Evolutionary conservation across 1,140 invertebrate genomes (phyloP).

Genomic region (Drosophila seguyi): DNA sequence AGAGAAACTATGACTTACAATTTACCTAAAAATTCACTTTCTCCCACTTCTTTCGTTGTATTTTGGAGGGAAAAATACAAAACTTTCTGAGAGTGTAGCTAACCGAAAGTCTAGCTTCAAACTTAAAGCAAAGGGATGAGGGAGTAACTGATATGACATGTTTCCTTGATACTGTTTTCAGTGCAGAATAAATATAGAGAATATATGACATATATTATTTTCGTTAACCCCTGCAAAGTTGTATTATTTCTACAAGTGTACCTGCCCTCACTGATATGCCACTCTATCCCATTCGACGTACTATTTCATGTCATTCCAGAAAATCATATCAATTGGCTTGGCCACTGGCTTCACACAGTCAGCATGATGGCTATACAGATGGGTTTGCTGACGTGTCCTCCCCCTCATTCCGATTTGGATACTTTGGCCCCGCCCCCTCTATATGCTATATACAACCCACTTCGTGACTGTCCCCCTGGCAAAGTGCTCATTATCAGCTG

Average conservation of each 20-base stretch:
- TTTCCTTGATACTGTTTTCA: too few species aligned
- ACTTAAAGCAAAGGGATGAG: too few species aligned
- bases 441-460: constrained; percentile 4
- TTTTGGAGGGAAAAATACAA: background rate
- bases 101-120: background rate
- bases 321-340: constrained; percentile 62
- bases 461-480: constrained; percentile 26
- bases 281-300: background rate
- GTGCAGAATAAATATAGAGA: background rate
- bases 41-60: background rate
- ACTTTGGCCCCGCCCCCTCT: background rate
- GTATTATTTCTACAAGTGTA: background rate
- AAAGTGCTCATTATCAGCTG: constrained; percentile 76
- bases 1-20: background rate
- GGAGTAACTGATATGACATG: too few species aligned
- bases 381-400: constrained; percentile 36
- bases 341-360: constrained; percentile 36
- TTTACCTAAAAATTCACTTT: background rate
- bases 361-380: constrained; percentile 31
- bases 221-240: background rate
- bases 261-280: constrained; percentile 4
- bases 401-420: background rate
- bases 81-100: background rate
- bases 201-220: background rate
- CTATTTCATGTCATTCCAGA: constrained; percentile 47